Evolutionary conservation across 2,888 invertebrate species (phyloP), one percentile per base, ranked within the genome.

Genomic region (Altica lythri): DNA sequence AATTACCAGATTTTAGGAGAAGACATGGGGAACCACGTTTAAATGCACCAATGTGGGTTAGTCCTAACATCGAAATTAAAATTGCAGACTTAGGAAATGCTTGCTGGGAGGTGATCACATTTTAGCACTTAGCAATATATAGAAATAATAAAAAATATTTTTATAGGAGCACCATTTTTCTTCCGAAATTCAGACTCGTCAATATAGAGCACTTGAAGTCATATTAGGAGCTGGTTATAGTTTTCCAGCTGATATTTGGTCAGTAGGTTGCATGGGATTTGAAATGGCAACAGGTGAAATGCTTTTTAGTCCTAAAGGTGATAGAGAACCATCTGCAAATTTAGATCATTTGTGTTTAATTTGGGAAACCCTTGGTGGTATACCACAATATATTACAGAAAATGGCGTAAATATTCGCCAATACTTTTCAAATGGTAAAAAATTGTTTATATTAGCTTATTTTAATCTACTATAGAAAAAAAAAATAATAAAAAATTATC

Each of bases 281-380:
- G 92, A 92, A 74, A 73, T 92, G 68, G 90, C 89, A 6, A 91
- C 90, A n/a, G 92, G 91, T 1, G 92, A 92, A 74, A 92, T 90
- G 77, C 76, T 92, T 59, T 92, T 92, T 75, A 91, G 91, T 76
- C 91, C 91, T 12, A 85, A 86, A 54, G 86, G 88, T 5, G 72
- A 72, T 13, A 84, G 85, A 60, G 85, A 84, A 59, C 88, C 89
- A 71, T 82, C 86, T 5, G 79, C 90, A 2, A 89, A 91, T 73
- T 90, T 92, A 73, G 92, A 92, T 74, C 92, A 92, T 76, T 76
- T 92, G 66, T 90, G 91, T 32, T 88, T 92, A 72, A 88, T 92
- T 66, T 88, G 90, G 66, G 92, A 92, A 76, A 80, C 92, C 51
- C 77, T 92, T 16, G 91, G 91, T 46, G 82, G 84, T 25, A 89